phyloP scores from a whole-genome alignment of 1,140 invertebrate species.

The Pogonognathellus flavescens region DNA sequence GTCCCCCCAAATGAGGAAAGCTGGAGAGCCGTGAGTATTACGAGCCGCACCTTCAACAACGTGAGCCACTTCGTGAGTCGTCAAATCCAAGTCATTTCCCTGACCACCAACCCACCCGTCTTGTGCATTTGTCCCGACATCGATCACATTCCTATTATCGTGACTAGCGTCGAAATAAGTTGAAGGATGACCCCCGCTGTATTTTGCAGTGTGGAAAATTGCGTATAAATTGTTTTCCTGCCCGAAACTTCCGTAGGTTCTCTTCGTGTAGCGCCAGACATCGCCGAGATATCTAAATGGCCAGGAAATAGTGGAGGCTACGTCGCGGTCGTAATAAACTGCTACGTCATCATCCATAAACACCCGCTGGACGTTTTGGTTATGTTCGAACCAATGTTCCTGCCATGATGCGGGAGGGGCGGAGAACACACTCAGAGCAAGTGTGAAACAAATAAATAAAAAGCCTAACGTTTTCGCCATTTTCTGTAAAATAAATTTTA shows the following conservation, averaged over 20 bases:
- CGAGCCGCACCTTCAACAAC: conserved; percentile 61
- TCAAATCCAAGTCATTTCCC: conserved; percentile 56
- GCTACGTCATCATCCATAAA: conserved; percentile 43
- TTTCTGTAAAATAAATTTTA: too few species aligned
- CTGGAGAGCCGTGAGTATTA: conserved; percentile 59
- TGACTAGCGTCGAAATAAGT: conserved; percentile 52
- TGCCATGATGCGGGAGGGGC: too few species aligned
- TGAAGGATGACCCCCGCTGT: conserved; percentile 5
- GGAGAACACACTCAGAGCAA: too few species aligned
- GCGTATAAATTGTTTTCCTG: conserved; percentile 55
- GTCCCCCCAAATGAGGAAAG: conserved; percentile 62
- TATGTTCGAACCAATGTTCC: conserved; percentile 58
- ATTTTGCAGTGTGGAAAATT: conserved; percentile 53
- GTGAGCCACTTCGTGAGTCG: conserved; percentile 63
- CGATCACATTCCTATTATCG: conserved; percentile 50
- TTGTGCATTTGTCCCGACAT: conserved; percentile 17
- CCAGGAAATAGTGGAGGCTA: conserved; percentile 41
- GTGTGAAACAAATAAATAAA: too few species aligned
- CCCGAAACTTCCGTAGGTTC: conserved; percentile 58
- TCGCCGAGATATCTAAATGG: conserved; percentile 37
- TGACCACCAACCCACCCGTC: conserved; percentile 48
- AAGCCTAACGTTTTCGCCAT: too few species aligned
- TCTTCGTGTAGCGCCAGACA: conserved; percentile 57
- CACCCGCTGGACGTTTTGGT: conserved; percentile 51
- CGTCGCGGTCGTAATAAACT: conserved; percentile 58